Percentiles rank a stretch among this genome's conserved stretches.
Conservation (phyloP, 2,797 vertebrate genomes). For the Emys orbicularis region DNA sequence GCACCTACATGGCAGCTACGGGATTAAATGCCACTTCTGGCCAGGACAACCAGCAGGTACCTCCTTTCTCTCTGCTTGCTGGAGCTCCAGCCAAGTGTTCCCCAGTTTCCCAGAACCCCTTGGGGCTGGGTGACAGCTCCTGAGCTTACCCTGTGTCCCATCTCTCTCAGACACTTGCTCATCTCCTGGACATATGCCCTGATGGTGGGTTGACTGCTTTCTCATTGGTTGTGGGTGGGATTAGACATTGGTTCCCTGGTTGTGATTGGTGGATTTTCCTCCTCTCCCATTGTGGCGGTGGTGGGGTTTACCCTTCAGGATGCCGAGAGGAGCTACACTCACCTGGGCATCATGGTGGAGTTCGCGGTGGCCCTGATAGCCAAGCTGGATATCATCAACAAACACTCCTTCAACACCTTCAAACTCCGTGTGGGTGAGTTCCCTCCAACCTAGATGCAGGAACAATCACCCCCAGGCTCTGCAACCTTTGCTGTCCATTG, state of each 20-base stretch:
- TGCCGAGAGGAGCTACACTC: conserved; percentile 80
- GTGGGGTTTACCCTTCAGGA: conserved; percentile 76
- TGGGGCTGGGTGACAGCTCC: neutral
- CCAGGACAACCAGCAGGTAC: conserved; percentile 84
- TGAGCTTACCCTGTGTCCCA: neutral
- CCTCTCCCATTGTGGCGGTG: neutral
- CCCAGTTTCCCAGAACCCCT: neutral
- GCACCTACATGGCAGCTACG: conserved; percentile 93
- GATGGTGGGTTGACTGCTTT: neutral
- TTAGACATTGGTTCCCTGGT: neutral
- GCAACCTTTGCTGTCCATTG: neutral
- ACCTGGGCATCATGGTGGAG: conserved; percentile 91
- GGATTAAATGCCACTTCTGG: conserved; percentile 83
- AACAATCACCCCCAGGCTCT: neutral
- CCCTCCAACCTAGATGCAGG: neutral
- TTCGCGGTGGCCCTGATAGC: conserved; percentile 89
- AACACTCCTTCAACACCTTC: conserved; percentile 92
- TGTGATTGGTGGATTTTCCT: neutral
- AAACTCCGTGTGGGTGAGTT: conserved; percentile 90
- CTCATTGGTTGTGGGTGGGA: neutral
- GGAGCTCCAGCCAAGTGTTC: neutral
- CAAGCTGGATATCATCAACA: conserved; percentile 89
- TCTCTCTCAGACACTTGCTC: neutral
- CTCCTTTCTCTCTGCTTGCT: neutral
- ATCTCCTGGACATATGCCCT: too few species aligned